phyloP scores from a whole-genome alignment of 2,113 vertebrate genomes.

The Myodes glareolus region DNA sequence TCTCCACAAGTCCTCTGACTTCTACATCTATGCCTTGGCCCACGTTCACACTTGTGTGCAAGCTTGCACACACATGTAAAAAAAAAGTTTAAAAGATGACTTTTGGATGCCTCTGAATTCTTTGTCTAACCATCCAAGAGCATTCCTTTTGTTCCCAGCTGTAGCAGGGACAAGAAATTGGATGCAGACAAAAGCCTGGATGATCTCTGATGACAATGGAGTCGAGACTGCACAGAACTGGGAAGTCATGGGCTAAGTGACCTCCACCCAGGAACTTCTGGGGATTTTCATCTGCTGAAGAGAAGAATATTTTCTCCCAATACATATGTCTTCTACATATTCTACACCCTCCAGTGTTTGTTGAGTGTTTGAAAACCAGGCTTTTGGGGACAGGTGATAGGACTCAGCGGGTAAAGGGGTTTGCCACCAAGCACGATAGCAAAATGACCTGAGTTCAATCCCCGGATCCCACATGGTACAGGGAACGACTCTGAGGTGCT shows the following conservation, averaged over 20 bases:
- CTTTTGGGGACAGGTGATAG: not conserved
- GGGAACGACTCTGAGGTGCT: not conserved
- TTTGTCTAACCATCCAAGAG: not conserved
- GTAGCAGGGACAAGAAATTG: not conserved
- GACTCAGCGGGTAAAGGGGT: not conserved
- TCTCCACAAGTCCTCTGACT: not conserved
- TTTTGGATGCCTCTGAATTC: not conserved
- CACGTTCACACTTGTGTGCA: not conserved
- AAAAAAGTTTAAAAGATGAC: not conserved
- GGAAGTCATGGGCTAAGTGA: not conserved
- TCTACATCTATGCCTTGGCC: not conserved
- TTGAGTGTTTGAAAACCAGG: not conserved
- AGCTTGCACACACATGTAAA: not conserved
- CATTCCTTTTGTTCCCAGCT: not conserved
- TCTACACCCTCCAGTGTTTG: not conserved
- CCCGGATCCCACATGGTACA: not conserved
- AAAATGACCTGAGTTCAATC: not conserved
- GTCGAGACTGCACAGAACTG: not conserved
- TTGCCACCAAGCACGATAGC: not conserved
- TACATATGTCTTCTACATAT: not conserved
- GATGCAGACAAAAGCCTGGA: not conserved
- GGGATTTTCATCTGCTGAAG: not conserved
- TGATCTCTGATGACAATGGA: too few species aligned
- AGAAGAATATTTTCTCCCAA: not conserved
- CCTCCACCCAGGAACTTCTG: not conserved